Base-by-base conservation (phyloP, 2,888 invertebrate genomes). In the Lasius platythorax region DNA sequence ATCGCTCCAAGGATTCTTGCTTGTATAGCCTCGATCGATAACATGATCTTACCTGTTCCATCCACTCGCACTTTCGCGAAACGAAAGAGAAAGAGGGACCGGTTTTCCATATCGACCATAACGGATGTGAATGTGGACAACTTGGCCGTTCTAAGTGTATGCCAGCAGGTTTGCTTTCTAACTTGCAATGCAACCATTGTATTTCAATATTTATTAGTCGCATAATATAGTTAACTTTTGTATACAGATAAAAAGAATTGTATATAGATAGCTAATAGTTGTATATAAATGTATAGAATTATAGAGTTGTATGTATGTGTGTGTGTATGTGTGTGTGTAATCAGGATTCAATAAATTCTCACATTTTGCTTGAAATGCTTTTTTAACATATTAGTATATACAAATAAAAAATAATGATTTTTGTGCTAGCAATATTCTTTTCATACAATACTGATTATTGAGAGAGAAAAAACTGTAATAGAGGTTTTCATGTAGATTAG, bases 1-100 rank as follows among this genome's bases (percentile, higher is more conserved):
- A 56, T 37, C 1, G 37, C 40, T 58, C 18, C 43, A 46, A 75
- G 33, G 33, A 63, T 64, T 75, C 64, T 53, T 61, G 63, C 37
- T 56, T 50, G 40, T 64, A 15, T 43, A 61, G 37, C 9, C 43
- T 64, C 82, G 75, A 88, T 88, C 87, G 85, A 87, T 88, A 87
- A 87, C 76, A 61, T 85, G 78, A 81, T 85, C 74, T 83, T 87
- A 82, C 58, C 37, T 56, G 70, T 85, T 70, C 79, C 83, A 88
- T 88, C 84, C 87, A 88, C 88, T 89, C 89, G 84, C 89, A 85
- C 88, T 89, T 89, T 89, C 89, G 85, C 85, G 84, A 67, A 85
- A 84, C 86, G 89, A 89, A 89, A 89, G 88, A 88, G 88, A 88
- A 87, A 84, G 67, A 87, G 73, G 73, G 82, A 89, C 89, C 86